A percentile compares a stretch with the other conserved stretches of the same genome.
phyloP scores from a whole-genome alignment of 2,797 vertebrate genomes.

The Strix occidentalis region DNA sequence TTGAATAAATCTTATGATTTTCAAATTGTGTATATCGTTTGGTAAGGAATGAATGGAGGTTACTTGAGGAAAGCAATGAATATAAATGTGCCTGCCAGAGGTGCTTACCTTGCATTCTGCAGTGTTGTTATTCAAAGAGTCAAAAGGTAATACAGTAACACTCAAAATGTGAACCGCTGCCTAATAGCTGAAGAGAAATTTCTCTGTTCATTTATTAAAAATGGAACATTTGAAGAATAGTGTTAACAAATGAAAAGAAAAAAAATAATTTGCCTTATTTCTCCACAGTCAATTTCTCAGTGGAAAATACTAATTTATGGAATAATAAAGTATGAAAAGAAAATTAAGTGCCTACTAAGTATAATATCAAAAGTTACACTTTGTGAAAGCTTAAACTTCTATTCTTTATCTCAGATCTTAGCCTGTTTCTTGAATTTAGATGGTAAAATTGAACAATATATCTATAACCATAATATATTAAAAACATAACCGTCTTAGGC shows the following conservation, averaged over 20 bases:
- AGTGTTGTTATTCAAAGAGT: not conserved
- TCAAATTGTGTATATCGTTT: not conserved
- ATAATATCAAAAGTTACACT: not conserved
- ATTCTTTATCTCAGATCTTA: not conserved
- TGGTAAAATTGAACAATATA: not conserved
- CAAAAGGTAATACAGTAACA: not conserved
- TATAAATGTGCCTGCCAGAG: not conserved
- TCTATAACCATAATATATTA: not conserved
- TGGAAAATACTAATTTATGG: not conserved
- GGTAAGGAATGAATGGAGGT: not conserved
- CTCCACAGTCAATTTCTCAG: not conserved
- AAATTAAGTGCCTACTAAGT: not conserved
- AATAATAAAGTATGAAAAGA: not conserved
- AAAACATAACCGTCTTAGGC: not conserved
- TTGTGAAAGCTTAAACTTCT: not conserved
- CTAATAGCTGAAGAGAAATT: not conserved
- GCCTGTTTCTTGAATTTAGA: not conserved
- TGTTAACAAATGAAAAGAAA: not conserved
- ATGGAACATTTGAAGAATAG: not conserved
- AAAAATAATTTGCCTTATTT: not conserved
- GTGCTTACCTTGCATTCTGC: not conserved
- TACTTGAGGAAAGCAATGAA: not conserved
- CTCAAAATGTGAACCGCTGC: not conserved
- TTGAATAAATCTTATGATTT: not conserved
- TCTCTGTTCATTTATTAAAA: not conserved